phyloP scores from a whole-genome alignment of 2,113 vertebrate species.

The Eulemur rufifrons region DNA sequence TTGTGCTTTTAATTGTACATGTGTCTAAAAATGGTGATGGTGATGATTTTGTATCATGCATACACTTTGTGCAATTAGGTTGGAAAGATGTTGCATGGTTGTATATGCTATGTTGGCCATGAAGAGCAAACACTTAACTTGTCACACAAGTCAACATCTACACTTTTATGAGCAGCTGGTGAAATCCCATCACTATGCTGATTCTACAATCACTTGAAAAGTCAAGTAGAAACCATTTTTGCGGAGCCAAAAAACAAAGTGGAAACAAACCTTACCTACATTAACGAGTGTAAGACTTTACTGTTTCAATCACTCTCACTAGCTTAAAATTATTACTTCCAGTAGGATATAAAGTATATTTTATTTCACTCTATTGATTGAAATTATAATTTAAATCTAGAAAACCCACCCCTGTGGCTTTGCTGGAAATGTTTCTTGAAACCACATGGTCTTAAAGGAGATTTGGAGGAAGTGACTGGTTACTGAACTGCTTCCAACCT shows the following conservation, averaged over 20 bases:
- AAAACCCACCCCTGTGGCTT: conserved; percentile 82
- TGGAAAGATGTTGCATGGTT: conserved; percentile 34
- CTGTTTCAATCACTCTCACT: conserved; percentile 68
- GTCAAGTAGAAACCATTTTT: conserved; percentile 74
- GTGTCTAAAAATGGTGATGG: neutral
- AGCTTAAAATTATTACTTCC: conserved; percentile 79
- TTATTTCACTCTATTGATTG: conserved; percentile 81
- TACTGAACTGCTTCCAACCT: conserved; percentile 76
- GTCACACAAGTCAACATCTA: conserved; percentile 18
- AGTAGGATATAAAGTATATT: conserved; percentile 80
- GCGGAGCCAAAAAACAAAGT: conserved; percentile 69
- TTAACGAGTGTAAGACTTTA: conserved; percentile 80
- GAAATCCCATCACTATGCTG: conserved; percentile 66
- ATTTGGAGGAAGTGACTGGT: conserved; percentile 73
- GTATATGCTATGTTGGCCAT: neutral
- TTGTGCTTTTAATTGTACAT: conserved; percentile 55
- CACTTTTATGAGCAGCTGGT: conserved; percentile 58
- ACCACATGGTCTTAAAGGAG: conserved; percentile 68
- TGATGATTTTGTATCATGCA: conserved; percentile 29
- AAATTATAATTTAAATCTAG: conserved; percentile 79
- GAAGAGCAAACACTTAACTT: conserved; percentile 57
- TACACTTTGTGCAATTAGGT: neutral
- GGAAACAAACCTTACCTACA: conserved; percentile 72
- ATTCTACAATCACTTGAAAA: conserved; percentile 80
- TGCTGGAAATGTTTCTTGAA: conserved; percentile 78